Evolutionary conservation across 1,140 invertebrate species (phyloP), one percentile per base, ranked within the genome.

Genomic region (Polypedilum vanderplanki): DNA sequence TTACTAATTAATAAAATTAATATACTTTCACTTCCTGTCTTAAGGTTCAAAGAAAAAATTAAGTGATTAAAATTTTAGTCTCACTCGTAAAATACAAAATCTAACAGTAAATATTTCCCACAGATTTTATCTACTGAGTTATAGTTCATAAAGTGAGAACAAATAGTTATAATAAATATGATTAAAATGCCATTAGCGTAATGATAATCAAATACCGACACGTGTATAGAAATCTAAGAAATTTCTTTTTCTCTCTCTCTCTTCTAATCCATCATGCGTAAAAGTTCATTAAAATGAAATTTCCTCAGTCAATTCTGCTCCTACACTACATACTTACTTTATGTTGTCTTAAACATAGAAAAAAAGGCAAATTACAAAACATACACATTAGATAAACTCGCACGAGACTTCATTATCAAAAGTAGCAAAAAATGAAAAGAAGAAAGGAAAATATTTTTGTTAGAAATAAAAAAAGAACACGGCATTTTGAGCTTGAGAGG

Each of bases 201-300:
- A 57, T 57, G 12, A 57, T 57, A 57, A 57, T 57, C 46, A 57
- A 57, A 57, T n/a, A 57, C 46, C 5, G 5, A 33, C 24, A 33
- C 24, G 24, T 33, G 24, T 33, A n/a, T n/a, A 33, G 24, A 1
- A 33, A 33, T 33, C 24, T 33, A 33, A 5, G 2, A 33, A 15
- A 15, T 57, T n/a, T 46, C 15, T 46, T 15, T 10, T 57, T 57
- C 12, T n/a, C 46, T 57, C 12, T 12, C 12, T 57, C 46, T n/a
- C 46, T 57, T n/a, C 15, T 57, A 57, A 57, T 57, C 46, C 46
- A 57, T 57, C 46, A 57, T 57, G 46, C 46, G 46, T 57, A 57
- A 57, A 57, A 57, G 46, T 57, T 57, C 46, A 57, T 57, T 57
- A 57, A 57, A 57, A 57, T 57, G 46, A 57, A 57, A 57, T 57